A percentile compares a stretch with the other conserved stretches of the same genome.
These are phyloP conservation scores for Vireo altiloquus DNA, from an alignment of 2,113 vertebrate genomes.

Conservation along the genomic window DNA sequence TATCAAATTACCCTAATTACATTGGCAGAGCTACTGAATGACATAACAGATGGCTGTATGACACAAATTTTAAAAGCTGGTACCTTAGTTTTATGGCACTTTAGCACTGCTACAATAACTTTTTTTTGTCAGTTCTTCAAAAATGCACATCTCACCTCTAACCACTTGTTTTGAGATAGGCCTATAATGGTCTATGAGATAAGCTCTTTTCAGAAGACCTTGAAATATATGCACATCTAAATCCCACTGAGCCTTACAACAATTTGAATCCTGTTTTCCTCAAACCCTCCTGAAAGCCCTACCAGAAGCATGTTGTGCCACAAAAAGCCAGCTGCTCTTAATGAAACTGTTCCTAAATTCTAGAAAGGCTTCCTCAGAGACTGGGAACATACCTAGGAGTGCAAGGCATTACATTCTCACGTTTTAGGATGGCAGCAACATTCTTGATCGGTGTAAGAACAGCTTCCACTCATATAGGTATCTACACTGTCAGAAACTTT, in stretches of 20 bases:
- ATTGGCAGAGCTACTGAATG: neutral
- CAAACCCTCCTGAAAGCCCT: neutral
- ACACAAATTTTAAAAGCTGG: neutral
- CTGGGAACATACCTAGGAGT: neutral
- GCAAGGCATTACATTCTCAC: neutral
- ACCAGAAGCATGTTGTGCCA: neutral
- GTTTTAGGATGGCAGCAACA: neutral
- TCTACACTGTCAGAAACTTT: neutral
- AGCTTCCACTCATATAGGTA: neutral
- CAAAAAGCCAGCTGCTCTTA: neutral
- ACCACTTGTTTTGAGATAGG: neutral
- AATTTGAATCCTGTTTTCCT: neutral
- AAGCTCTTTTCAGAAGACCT: neutral
- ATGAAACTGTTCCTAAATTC: neutral
- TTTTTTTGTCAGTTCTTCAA: neutral
- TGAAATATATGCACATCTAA: neutral
- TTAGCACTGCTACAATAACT: neutral
- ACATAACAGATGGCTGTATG: neutral
- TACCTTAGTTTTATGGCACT: neutral
- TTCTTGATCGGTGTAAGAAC: neutral
- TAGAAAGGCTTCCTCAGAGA: neutral
- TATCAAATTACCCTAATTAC: neutral
- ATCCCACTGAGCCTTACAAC: fast-evolving
- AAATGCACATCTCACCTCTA: neutral
- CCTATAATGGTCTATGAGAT: neutral